phyloP scores from a whole-genome alignment of 2,113 vertebrate genomes.

The Trichechus manatus region DNA sequence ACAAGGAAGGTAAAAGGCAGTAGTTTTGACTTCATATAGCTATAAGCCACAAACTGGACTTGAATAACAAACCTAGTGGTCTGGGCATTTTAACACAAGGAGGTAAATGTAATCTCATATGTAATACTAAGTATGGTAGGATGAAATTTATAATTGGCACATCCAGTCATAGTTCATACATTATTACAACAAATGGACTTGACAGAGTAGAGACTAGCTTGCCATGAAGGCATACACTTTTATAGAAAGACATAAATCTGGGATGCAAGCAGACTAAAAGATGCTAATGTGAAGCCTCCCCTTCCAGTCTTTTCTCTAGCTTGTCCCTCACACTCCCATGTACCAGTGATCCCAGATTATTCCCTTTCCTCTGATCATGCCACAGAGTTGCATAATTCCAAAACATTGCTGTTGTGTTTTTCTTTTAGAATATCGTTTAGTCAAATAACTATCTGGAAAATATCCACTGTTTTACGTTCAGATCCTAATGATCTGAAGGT shows the following conservation, averaged over 20 bases:
- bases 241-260: neutral
- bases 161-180: neutral
- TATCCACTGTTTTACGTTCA: neutral
- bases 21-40: neutral
- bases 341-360: neutral
- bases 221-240: neutral
- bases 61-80: neutral
- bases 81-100: neutral
- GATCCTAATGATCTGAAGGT: fast-evolving
- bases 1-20: neutral
- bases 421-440: neutral
- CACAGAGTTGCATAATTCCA: neutral
- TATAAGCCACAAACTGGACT: neutral
- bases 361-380: neutral
- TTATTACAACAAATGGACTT: neutral
- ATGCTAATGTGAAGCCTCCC: neutral
- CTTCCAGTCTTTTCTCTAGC: neutral
- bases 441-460: neutral
- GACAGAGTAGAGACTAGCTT: neutral
- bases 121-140: neutral
- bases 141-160: neutral
- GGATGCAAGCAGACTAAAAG: neutral
- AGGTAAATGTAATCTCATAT: neutral
- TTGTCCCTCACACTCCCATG: fast-evolving
- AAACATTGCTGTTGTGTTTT: neutral